phyloP scores from a whole-genome alignment of 1,140 invertebrate genomes.

The Psilanteris sp. region DNA sequence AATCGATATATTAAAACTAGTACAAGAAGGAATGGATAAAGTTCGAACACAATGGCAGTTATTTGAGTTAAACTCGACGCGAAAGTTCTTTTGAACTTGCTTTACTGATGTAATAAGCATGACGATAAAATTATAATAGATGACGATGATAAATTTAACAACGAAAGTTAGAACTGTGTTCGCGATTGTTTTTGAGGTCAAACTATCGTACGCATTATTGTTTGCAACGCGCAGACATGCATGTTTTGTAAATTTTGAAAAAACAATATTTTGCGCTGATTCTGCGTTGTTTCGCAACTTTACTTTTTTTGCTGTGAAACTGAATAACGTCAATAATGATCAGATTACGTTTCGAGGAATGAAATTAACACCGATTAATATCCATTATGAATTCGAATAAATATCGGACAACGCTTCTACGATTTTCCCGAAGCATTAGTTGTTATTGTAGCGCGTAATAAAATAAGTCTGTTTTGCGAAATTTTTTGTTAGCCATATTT shows the following conservation, averaged over 20 bases:
- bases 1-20: conserved; percentile 43
- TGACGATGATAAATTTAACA: conserved; percentile 40
- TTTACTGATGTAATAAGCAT: conserved; percentile 44
- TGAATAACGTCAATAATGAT: conserved; percentile 7
- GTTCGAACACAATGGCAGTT: conserved; percentile 41
- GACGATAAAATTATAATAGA: conserved; percentile 50
- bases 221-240: neutral
- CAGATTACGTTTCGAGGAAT: conserved; percentile 1
- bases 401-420: no score
- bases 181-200: conserved; percentile 20
- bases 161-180: conserved; percentile 32
- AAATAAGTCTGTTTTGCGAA: no score
- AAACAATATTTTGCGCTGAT: conserved; percentile 12
- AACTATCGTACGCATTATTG: conserved; percentile 16
- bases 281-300: conserved; percentile 3
- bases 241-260: conserved; percentile 14
- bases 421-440: neutral
- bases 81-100: conserved; percentile 41
- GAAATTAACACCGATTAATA: conserved; percentile 35
- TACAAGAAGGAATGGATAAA: conserved; percentile 34
- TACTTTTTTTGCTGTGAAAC: conserved; percentile 1
- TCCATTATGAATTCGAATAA: conserved; percentile 26
- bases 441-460: no score
- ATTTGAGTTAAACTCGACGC: conserved; percentile 39
- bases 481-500: no score